Base-by-base conservation (phyloP, 2,888 invertebrate species). In the Tenthredo notha region DNA sequence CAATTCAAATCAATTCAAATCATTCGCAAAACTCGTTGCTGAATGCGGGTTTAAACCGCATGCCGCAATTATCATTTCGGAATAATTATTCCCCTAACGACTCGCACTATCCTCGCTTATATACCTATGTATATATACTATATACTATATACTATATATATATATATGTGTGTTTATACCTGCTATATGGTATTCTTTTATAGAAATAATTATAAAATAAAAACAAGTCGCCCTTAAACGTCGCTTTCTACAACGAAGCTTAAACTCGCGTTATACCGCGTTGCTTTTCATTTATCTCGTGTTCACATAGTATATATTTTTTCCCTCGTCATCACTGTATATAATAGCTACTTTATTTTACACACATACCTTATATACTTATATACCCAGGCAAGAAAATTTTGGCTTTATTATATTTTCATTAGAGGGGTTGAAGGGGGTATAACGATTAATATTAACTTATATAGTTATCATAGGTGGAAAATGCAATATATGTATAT, bases 221-320 rank as follows among this genome's bases (percentile, higher is more conserved):
- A 15, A 25, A 70, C 37, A 33, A 33, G 33, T n/a, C 12, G 9
- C 3, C 18, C 6, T 21, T 47, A 21, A 47, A 43, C 75, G 75
- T 25, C 15, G 74, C 43, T 43, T 74, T 74, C 43, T 74, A 43
- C n/a, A 74, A 74, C 70, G 70, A 70, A 70, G 37, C 67, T 67
- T 54, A n/a, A 54, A 54, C 18, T n/a, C 54, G 54, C 54, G 54
- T 54, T 54, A 54, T 7, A 54, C 54, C 54, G n/a, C 18, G 54
- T 54, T 7, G 67, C 67, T 67, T 67, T 67, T 70, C 33, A 33
- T 15, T 70, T 18, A n/a, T 40, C 9, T 37, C 37, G 21, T 61
- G 10, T 61, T 61, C 61, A 10, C 21, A 18, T 33, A 33, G 2
- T 33, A 33, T 33, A 37, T 37, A 37, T 37, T 0, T 70, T 70